Evolutionary conservation across 2,888 invertebrate species (phyloP), one percentile per base, ranked within the genome.

Genomic region (Metellina segmentata): DNA sequence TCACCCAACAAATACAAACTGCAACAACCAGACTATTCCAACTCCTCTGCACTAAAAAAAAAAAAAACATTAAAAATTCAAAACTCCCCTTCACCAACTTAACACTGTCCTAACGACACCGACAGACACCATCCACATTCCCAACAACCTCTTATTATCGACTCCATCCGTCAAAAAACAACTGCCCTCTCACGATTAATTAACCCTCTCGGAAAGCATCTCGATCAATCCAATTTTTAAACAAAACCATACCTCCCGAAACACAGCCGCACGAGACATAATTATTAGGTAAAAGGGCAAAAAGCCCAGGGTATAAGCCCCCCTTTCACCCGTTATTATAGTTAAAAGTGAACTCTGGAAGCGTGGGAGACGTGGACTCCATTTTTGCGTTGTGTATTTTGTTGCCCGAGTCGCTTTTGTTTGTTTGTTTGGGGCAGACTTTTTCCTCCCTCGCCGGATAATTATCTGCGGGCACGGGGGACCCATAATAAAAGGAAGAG

Each of bases 401-500:
- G n/a, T 71, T 53, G 61, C 53, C 9, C 85, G 9, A 34, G 61
- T 34, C 7, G 8, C 16, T 20, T 74, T 70, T 34, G 20, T 72
- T 61, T 79, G n/a, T 72, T 61, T 79, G n/a, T 49, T 78, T 79
- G n/a, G 11, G n/a, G 53, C 79, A 49, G 1, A 61, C 61, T 61
- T 61, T 61, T 61, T 61, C 16, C 11, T 11, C 7, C 5, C 7
- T 16, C 61, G 61, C 11, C 75, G 71, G 34, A 85, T 90, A 90
- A 90, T 90, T 90, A 90, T 90, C 89, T 74, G 8, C 48, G 52
- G 48, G 61, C 48, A 53, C 52, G 20, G 71, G 89, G 82, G 49
- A 78, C 82, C 70, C 71, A 89, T 89, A 89, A 89, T 89, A 78
- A 89, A 78, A 83, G 71, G 83, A 79, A 85, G 49, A 51, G 75